Evolutionary conservation across 2,888 invertebrate genomes (phyloP), one percentile per base, ranked within the genome.

Genomic region (Drosophila mettleri): DNA sequence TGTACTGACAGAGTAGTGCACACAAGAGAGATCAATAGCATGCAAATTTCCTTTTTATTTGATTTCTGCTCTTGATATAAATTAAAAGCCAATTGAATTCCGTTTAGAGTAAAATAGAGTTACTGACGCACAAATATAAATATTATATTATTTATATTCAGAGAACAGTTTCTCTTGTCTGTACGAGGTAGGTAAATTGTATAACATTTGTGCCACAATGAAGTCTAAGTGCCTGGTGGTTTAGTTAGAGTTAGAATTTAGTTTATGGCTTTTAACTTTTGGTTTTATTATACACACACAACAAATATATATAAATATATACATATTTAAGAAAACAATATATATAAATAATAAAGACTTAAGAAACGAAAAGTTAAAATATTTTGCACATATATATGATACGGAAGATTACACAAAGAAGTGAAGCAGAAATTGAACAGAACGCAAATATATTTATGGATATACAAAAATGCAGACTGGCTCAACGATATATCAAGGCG

Each of bases 381-480:
- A 69, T 68, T 69, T 72, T 69, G 49, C 69, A 82, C 69, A 78
- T 52, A 57, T 57, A 64, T 39, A 74, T 61, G 74, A 64, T 69
- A 61, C 71, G 74, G 65, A 73, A 73, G 68, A 52, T 65, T 68
- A 81, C 69, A 86, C 66, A 81, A 74, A 84, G 64, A 75, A 81
- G 67, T 73, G 31, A 67, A 66, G 66, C 55, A 34, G 36, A 72
- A 69, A 41, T 59, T 29, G 49, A 66, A 72, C 49, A 34, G 36
- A 69, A 64, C 39, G 39, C 31, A 75, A 73, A 62, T 63, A 43
- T 59, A 53, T 52, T 49, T 14, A 68, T 64, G 54, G 55, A 84
- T 69, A 69, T 69, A 73, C 57, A 74, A 69, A 82, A 74, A 82
- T 82, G 86, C 87, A 85, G 82, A 73, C 87, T 87, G 74, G 85